Percentiles rank a stretch among this genome's conserved stretches.
phyloP scores from a whole-genome alignment of 2,797 vertebrate genomes.

The Cuculus canorus region DNA sequence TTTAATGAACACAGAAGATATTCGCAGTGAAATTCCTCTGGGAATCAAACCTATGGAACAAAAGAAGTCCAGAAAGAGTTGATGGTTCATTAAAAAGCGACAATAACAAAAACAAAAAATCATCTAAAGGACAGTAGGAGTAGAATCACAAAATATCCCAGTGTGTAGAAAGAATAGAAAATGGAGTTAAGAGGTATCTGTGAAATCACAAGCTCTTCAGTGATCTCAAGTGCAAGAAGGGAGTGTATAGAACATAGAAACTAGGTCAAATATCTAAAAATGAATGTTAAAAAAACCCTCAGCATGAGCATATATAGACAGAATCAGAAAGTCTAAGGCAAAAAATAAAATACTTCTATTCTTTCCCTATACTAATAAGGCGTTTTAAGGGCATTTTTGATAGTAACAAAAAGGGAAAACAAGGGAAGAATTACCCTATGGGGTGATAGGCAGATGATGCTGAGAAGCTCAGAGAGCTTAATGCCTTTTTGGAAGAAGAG shows the following conservation, averaged over 20 bases:
- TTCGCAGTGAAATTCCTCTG: neutral
- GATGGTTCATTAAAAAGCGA: neutral
- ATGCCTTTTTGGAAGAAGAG: neutral
- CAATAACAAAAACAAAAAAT: neutral
- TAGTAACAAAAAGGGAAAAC: neutral
- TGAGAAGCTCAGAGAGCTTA: neutral
- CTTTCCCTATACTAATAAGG: conserved; percentile 34
- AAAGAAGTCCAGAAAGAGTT: neutral
- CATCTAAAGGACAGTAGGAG: neutral
- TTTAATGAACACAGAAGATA: neutral
- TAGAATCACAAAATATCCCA: neutral
- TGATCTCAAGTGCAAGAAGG: conserved; percentile 48
- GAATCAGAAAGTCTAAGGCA: conserved; percentile 10
- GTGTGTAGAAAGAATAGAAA: neutral
- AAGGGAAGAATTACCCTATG: neutral
- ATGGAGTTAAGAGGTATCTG: neutral
- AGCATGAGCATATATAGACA: neutral
- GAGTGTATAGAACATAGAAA: conserved; percentile 20
- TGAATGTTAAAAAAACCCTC: conserved; percentile 18
- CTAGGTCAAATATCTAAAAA: conserved; percentile 69
- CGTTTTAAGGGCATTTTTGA: conserved; percentile 2
- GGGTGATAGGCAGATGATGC: neutral
- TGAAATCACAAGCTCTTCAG: conserved; percentile 26
- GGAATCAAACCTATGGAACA: neutral
- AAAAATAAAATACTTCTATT: conserved; percentile 35